phyloP scores from a whole-genome alignment of 1,140 invertebrate genomes.

The Mercenaria mercenaria region DNA sequence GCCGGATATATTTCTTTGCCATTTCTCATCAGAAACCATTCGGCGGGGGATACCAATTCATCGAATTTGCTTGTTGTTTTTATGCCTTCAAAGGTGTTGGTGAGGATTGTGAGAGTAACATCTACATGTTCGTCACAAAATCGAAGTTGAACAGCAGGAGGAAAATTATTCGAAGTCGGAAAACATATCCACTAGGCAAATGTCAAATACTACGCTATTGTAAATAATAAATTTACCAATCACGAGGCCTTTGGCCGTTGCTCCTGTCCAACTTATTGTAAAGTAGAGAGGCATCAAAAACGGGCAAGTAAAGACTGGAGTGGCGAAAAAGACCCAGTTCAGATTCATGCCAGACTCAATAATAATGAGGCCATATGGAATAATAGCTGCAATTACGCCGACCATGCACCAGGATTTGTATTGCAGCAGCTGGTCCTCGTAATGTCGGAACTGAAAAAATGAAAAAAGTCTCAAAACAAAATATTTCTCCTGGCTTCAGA shows the following conservation, averaged over 20 bases:
- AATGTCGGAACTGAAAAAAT: conserved; percentile 43
- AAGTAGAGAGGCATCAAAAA: conserved; percentile 67
- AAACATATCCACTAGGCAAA: neutral
- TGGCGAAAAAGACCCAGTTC: conserved; percentile 73
- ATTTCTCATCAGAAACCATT: too few relatives aligned
- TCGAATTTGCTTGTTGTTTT: too few relatives aligned
- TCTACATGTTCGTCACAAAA: neutral
- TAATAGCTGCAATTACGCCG: conserved; percentile 68
- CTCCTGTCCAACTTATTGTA: conserved; percentile 72
- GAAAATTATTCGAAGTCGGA: neutral
- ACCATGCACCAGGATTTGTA: conserved; percentile 76
- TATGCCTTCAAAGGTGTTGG: neutral
- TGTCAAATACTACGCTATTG: too few relatives aligned
- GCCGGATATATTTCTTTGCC: too few relatives aligned
- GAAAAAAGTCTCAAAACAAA: too few relatives aligned
- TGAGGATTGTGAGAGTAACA: neutral
- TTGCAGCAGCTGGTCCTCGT: conserved; percentile 76
- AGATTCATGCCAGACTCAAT: conserved; percentile 71
- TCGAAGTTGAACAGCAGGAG: neutral
- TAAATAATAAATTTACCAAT: too few relatives aligned
- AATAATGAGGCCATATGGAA: conserved; percentile 73
- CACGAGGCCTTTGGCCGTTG: conserved; percentile 65
- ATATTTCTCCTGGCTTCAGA: too few relatives aligned
- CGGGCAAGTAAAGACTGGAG: conserved; percentile 69
- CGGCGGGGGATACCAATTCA: too few relatives aligned